Percentiles rank a stretch among this genome's conserved stretches.
These are phyloP conservation scores for Hecatera dysodea DNA, from an alignment of 2,888 invertebrate species.

Conservation along the genomic window DNA sequence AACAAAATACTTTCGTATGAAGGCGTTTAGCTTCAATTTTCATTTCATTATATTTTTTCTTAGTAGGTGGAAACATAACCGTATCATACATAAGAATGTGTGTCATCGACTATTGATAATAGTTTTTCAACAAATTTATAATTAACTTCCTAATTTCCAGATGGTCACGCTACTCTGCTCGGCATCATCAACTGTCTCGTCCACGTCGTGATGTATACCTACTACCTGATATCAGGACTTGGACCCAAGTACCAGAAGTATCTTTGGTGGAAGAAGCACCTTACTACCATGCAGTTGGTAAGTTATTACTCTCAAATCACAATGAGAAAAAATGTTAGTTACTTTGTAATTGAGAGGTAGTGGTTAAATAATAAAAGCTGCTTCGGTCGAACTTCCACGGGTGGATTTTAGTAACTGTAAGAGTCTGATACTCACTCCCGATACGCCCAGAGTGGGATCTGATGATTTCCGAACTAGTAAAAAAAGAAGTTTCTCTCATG, in stretches of 20 bases:
- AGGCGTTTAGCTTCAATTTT: neutral
- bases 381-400: too few relatives aligned
- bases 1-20: neutral
- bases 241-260: constrained; percentile 96
- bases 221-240: constrained; percentile 95
- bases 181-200: constrained; percentile 93
- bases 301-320: neutral
- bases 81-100: too few relatives aligned
- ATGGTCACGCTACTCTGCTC: constrained; percentile 61
- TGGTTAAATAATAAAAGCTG: too few relatives aligned
- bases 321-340: neutral
- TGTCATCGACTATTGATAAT: too few relatives aligned
- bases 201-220: constrained; percentile 96
- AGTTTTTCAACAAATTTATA: neutral
- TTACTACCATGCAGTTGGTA: constrained; percentile 85
- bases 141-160: constrained; percentile 45
- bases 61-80: too few relatives aligned
- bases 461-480: too few relatives aligned
- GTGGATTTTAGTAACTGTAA: too few relatives aligned
- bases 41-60: too few relatives aligned
- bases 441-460: too few relatives aligned
- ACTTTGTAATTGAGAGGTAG: too few relatives aligned
- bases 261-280: constrained; percentile 97
- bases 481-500: too few relatives aligned
- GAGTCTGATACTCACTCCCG: too few relatives aligned